phyloP scores from a whole-genome alignment of 2,113 vertebrate genomes.

The Eulemur macaco region DNA sequence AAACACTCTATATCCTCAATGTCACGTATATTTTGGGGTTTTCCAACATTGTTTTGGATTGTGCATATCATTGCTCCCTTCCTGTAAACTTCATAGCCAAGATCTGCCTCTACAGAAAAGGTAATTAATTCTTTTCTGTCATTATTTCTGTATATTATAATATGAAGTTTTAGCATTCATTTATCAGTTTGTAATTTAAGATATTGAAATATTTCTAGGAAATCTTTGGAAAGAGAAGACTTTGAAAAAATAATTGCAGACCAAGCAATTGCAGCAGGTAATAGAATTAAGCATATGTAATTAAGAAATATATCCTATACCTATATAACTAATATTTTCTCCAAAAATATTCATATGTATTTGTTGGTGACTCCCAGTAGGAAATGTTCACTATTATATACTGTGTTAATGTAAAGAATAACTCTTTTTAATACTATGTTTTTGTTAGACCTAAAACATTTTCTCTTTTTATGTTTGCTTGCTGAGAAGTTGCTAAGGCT shows the following conservation, averaged over 20 bases:
- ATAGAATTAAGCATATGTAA: slow-evolving; percentile 37
- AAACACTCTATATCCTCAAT: neutral
- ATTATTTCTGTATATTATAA: neutral
- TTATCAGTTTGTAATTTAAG: slow-evolving; percentile 80
- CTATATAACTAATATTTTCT: neutral
- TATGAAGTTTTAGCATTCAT: neutral
- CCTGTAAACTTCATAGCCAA: neutral
- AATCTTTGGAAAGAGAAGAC: slow-evolving; percentile 86
- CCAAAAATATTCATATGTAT: neutral
- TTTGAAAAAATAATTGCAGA: slow-evolving; percentile 90
- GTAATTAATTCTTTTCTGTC: neutral
- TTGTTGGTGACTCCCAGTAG: neutral
- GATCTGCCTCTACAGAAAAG: neutral
- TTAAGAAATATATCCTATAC: neutral
- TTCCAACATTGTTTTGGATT: neutral
- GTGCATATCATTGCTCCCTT: neutral
- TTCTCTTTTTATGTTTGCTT: slow-evolving; percentile 30
- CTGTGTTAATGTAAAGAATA: neutral
- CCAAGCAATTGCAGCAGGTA: slow-evolving; percentile 92
- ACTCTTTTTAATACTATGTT: neutral
- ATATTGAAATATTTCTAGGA: slow-evolving; percentile 82
- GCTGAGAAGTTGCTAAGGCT: neutral
- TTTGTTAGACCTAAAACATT: neutral
- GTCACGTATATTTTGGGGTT: neutral
- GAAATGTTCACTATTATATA: neutral